Percentiles rank a stretch among this genome's conserved stretches.
phyloP scores from a whole-genome alignment of 1,140 invertebrate genomes.

The Brachionus sp. region DNA sequence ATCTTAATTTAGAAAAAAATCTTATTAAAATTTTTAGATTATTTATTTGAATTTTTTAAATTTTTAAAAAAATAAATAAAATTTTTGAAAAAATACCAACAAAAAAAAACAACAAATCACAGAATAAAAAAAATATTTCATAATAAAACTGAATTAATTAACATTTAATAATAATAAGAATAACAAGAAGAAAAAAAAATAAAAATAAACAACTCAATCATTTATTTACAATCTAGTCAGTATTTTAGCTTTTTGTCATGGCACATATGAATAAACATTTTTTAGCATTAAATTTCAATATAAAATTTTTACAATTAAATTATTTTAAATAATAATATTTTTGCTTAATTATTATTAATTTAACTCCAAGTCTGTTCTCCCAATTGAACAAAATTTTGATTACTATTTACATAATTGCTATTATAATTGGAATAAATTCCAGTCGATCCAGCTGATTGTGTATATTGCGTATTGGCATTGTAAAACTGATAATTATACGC shows the following conservation, averaged over 20 bases:
- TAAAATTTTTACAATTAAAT: constrained; percentile 23
- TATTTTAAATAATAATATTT: neutral
- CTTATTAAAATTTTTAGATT: neutral
- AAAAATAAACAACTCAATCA: neutral
- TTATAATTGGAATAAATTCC: neutral
- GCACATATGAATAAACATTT: neutral
- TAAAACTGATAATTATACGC: constrained; percentile 37
- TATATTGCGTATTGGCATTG: neutral
- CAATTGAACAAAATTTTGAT: neutral
- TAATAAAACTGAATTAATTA: neutral
- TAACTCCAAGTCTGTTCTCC: neutral
- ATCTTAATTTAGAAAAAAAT: too few relatives aligned
- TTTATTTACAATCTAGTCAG: neutral
- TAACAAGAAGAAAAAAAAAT: neutral
- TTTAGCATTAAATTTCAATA: neutral
- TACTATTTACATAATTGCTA: neutral
- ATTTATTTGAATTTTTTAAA: neutral
- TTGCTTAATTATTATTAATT: neutral
- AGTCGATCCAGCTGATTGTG: neutral
- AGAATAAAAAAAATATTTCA: neutral
- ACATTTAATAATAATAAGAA: neutral
- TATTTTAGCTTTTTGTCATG: neutral
- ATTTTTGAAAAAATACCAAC: neutral
- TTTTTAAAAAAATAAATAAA: constrained; percentile 14
- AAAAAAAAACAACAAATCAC: neutral